Evolutionary conservation across 2,888 invertebrate genomes (phyloP).

Genomic region (Apotomis betuletana): DNA sequence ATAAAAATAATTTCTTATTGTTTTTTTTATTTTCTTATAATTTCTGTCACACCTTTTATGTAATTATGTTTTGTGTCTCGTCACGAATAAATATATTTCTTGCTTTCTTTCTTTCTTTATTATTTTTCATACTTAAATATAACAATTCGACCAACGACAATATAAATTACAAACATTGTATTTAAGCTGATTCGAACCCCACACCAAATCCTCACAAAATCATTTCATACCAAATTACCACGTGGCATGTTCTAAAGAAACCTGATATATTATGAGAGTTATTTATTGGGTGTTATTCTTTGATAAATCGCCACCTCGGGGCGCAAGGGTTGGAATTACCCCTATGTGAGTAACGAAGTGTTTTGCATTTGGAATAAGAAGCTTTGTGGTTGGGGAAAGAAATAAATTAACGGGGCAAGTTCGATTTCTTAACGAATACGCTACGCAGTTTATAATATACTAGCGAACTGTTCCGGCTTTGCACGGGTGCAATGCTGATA

Average conservation of each 20-base stretch:
- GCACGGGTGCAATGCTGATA: too few relatives aligned
- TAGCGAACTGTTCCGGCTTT: too few relatives aligned
- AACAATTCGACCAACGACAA: too few relatives aligned
- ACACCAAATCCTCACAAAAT: constrained; percentile 41
- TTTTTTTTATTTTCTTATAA: too few relatives aligned
- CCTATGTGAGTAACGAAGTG: constrained; percentile 36
- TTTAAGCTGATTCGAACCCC: not conserved
- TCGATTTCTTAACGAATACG: constrained; percentile 26
- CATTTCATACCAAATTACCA: constrained; percentile 30
- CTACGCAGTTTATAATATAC: not conserved
- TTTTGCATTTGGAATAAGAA: constrained; percentile 47
- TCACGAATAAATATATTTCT: too few relatives aligned
- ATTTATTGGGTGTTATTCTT: constrained; percentile 80
- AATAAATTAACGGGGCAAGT: constrained; percentile 23
- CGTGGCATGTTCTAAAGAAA: constrained; percentile 27
- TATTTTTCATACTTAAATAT: too few relatives aligned
- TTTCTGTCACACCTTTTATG: too few relatives aligned
- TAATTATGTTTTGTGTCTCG: too few relatives aligned
- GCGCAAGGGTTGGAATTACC: constrained; percentile 50
- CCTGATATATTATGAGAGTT: constrained; percentile 49
- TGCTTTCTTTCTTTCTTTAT: too few relatives aligned
- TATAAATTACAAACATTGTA: too few relatives aligned
- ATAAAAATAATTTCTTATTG: too few relatives aligned
- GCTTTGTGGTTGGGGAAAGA: constrained; percentile 50
- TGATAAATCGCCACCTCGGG: constrained; percentile 67